Conservation (phyloP, 2,113 vertebrate species). For the Varanus komodoensis region DNA sequence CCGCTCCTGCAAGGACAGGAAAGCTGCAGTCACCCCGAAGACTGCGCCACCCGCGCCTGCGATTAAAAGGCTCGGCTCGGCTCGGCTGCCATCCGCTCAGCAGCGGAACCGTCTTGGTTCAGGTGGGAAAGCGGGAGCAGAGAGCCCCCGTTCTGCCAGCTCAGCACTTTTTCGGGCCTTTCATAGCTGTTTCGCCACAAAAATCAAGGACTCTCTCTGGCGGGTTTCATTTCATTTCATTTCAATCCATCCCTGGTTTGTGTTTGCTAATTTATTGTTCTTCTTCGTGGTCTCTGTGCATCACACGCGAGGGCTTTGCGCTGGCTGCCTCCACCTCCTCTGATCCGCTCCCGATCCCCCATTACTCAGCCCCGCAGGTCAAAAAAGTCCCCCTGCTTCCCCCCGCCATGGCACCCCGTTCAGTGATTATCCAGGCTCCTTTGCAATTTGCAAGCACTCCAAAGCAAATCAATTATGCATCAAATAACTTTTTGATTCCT, state of each 20-base stretch:
- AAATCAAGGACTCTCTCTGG: not conserved
- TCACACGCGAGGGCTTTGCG: no score
- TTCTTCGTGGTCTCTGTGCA: not conserved
- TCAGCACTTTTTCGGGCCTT: not conserved
- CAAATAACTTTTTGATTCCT: conserved; percentile 80
- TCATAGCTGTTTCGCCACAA: not conserved
- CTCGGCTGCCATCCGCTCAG: not conserved
- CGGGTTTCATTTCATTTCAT: conserved; percentile 43
- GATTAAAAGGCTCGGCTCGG: not conserved
- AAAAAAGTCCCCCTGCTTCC: conserved; percentile 65
- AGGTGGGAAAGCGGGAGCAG: not conserved
- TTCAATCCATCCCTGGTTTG: conserved; percentile 49
- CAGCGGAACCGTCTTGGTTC: not conserved
- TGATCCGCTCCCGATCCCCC: conserved; percentile 11
- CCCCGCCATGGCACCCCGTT: conserved; percentile 57
- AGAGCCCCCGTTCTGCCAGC: not conserved
- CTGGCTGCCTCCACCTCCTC: not conserved
- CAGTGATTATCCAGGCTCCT: conserved; percentile 72
- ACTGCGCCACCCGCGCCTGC: no score
- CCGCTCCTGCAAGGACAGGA: no score
- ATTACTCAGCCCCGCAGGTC: conserved; percentile 65
- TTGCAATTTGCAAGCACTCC: conserved; percentile 71
- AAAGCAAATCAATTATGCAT: conserved; percentile 82
- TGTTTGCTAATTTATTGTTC: conserved; percentile 71
- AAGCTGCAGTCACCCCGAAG: not conserved